Evolutionary conservation across 1,140 invertebrate genomes (phyloP).

Genomic region (Agrilus planipennis): DNA sequence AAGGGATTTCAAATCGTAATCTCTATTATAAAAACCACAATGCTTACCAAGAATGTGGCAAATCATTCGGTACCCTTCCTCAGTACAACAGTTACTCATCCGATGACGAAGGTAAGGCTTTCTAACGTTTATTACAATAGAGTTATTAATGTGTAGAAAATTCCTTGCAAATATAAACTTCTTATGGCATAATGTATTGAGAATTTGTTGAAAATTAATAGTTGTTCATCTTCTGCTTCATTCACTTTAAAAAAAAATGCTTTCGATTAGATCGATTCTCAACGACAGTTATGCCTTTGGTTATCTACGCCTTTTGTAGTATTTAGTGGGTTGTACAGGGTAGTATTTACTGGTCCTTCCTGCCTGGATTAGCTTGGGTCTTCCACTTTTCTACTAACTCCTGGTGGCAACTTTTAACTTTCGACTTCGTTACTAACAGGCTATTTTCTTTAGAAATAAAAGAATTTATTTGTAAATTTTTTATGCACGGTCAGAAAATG

Average conservation of each 20-base stretch:
- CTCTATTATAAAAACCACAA: conserved; percentile 33
- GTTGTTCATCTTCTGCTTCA: too few relatives aligned
- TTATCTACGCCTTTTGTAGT: conserved; percentile 5
- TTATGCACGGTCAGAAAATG: conserved; percentile 32
- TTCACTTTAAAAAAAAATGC: too few relatives aligned
- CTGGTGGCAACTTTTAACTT: conserved; percentile 18
- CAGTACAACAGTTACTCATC: conserved; percentile 74
- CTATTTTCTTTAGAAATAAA: conserved; percentile 22
- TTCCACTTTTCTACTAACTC: conserved; percentile 30
- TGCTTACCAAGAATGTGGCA: conserved; percentile 14
- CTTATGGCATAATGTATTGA: too few relatives aligned
- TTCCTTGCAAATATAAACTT: too few relatives aligned
- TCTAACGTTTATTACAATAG: too few relatives aligned
- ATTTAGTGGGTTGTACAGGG: conserved; percentile 16
- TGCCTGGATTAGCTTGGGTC: conserved; percentile 29
- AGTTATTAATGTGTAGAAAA: too few relatives aligned
- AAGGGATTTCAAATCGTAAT: conserved; percentile 17
- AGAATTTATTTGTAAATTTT: conserved; percentile 24
- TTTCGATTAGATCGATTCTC: too few relatives aligned
- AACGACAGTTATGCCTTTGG: too few relatives aligned
- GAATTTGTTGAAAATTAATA: too few relatives aligned
- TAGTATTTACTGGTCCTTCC: conserved; percentile 33
- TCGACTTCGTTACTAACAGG: conserved; percentile 21
- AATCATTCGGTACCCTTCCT: conserved; percentile 16
- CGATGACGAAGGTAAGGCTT: conserved; percentile 66